A percentile compares a stretch with the other conserved stretches of the same genome.
phyloP scores from a whole-genome alignment of 2,113 vertebrate species.

The Vimba vimba region DNA sequence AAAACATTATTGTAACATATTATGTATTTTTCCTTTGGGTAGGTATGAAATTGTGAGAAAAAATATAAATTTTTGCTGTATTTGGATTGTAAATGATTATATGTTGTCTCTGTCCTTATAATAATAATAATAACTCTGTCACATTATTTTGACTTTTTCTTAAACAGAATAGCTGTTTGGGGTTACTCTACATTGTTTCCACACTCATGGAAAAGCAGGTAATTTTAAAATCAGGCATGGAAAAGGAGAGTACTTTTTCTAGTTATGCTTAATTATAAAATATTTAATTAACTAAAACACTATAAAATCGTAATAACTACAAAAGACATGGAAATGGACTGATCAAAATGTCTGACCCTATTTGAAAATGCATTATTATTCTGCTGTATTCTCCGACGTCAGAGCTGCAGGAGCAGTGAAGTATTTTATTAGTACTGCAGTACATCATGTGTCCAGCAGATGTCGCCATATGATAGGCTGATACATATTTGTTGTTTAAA shows the following conservation, averaged over 20 bases:
- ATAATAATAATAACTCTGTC: not conserved
- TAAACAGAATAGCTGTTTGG: not conserved
- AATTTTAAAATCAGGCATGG: not conserved
- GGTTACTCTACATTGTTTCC: not conserved
- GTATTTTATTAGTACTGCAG: not conserved
- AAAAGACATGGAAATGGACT: not conserved
- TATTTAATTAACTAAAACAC: not conserved
- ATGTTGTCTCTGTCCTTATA: not conserved
- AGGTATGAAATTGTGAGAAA: not conserved
- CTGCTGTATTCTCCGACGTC: not conserved
- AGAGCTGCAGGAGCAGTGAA: not conserved
- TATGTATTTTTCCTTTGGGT: not conserved
- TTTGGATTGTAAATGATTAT: not conserved
- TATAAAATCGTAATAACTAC: not conserved
- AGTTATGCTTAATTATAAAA: not conserved
- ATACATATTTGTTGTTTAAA: conserved; percentile 2
- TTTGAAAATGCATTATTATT: not conserved
- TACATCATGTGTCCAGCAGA: conserved; percentile 33
- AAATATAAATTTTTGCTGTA: not conserved
- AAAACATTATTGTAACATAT: not conserved
- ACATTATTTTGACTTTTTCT: not conserved
- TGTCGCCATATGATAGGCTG: conserved; percentile 38
- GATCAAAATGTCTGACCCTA: not conserved
- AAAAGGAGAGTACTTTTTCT: not conserved
- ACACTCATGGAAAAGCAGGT: not conserved